Conservation (phyloP, 1,140 invertebrate species). For the Drosophila trapezifrons region DNA sequence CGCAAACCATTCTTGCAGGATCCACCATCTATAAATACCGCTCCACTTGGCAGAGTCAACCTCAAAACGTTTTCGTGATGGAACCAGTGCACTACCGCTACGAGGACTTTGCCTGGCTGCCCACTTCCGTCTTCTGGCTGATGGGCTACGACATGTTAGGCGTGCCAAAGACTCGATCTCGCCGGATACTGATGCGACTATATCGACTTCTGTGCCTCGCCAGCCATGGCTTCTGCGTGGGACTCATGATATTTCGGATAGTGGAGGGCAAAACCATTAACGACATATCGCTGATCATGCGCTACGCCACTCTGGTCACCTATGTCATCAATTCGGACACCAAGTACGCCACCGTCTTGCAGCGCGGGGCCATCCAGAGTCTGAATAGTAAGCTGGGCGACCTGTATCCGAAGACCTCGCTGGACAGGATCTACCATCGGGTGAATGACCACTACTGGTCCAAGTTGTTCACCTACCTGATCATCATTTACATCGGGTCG, state of each 20-base stretch:
- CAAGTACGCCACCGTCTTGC: slow-evolving; percentile 46
- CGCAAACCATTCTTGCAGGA: slow-evolving; percentile 29
- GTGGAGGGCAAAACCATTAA: slow-evolving; percentile 34
- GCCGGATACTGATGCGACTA: slow-evolving; percentile 6
- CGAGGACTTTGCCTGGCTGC: slow-evolving; percentile 47
- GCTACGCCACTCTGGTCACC: slow-evolving; percentile 50
- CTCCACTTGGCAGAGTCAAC: too few relatives aligned
- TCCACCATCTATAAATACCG: slow-evolving; percentile 33
- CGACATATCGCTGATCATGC: slow-evolving; percentile 30
- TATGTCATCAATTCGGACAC: slow-evolving; percentile 58
- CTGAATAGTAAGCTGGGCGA: slow-evolving; percentile 34
- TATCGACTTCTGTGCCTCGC: slow-evolving; percentile 31
- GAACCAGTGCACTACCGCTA: slow-evolving; percentile 24
- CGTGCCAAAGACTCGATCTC: not conserved
- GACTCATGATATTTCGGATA: slow-evolving; percentile 32
- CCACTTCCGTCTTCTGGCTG: slow-evolving; percentile 9
- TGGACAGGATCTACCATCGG: slow-evolving; percentile 13
- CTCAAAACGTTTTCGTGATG: slow-evolving; percentile 34
- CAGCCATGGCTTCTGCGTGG: slow-evolving; percentile 27
- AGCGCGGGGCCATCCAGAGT: slow-evolving; percentile 17
- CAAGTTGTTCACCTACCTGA: not conserved
- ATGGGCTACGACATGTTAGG: slow-evolving; percentile 47
- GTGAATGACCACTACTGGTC: slow-evolving; percentile 63
- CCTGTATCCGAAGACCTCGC: slow-evolving; percentile 36
- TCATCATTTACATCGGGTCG: slow-evolving; percentile 35